Evolutionary conservation across 2,888 invertebrate genomes (phyloP), one percentile per base, ranked within the genome.

Genomic region (Amblyjoppa fuscipennis): DNA sequence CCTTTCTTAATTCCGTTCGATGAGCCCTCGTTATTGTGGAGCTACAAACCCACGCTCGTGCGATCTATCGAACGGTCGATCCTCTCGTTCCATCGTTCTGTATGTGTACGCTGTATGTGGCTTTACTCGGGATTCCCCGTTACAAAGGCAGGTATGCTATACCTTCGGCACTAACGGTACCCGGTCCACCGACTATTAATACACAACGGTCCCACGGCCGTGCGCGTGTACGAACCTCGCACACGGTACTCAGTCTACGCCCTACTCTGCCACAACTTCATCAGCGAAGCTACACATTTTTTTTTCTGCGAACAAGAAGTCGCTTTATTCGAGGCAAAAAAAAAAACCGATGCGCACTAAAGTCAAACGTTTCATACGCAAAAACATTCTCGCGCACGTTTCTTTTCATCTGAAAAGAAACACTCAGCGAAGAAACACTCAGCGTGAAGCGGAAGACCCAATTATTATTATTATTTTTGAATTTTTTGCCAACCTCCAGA

Each of bases 161-260:
- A 89, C 89, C 90, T 91, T 91, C 90, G 89, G 88, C 85, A 89
- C 89, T 93, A 93, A 93, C 93, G 93, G 93, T 93, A 93, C 92
- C 91, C 84, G 92, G 91, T 90, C 91, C 93, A 92, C 89, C 85
- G 76, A 83, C 86, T 85, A 83, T 86, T 78, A 84, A 83, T 84
- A 83, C 81, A 68, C 86, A 88, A 87, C 83, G 80, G 85, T 87
- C 81, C 53, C 45, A n/a, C 66, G 38, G 45, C 68, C 71, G 59
- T 56, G 69, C 45, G n/a, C 7, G 34, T 53, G 61, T 53, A 69
- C 34, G 28, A 59, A n/a, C 51, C 51, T 45, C 76, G 28, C 64
- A 68, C 28, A 69, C 61, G 56, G 61, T 51, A 38, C 56, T 16
- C 45, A 2, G 31, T 64, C 64, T 81, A 70, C 69, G 45, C 78